These are phyloP conservation scores for Hucho hucho DNA, from an alignment of 2,113 vertebrate genomes.

Conservation along the genomic window DNA sequence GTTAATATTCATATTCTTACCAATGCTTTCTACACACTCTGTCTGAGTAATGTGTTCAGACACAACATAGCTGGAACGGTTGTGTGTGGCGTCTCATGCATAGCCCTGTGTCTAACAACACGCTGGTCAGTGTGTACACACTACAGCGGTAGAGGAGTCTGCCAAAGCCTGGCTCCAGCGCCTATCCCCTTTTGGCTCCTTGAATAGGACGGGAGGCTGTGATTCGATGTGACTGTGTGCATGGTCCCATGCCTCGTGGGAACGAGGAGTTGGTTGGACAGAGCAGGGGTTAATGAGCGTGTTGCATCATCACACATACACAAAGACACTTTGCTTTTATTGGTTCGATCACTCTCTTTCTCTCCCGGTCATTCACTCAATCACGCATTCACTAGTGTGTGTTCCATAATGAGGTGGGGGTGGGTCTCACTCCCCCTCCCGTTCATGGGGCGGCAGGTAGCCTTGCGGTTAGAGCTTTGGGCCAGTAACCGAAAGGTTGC, in stretches of 20 bases:
- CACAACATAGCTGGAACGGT: neutral
- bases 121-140: neutral
- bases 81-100: neutral
- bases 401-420: neutral
- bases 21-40: neutral
- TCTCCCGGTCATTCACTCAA: neutral
- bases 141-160: neutral
- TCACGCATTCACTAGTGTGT: neutral
- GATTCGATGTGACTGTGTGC: no score
- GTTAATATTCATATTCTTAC: no score
- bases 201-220: no score
- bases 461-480: no score
- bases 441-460: no score
- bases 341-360: neutral
- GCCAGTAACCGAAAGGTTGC: no score
- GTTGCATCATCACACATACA: no score
- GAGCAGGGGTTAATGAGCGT: no score
- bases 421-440: slow-evolving; percentile 20
- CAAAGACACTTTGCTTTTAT: no score
- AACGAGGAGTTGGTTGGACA: no score
- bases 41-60: neutral
- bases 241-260: no score
- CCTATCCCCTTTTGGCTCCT: no score
- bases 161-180: neutral
- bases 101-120: neutral